Evolutionary conservation across 53 echinoderm and acorn worm species (phyloP).

Genomic region (Stichopus horrens): DNA sequence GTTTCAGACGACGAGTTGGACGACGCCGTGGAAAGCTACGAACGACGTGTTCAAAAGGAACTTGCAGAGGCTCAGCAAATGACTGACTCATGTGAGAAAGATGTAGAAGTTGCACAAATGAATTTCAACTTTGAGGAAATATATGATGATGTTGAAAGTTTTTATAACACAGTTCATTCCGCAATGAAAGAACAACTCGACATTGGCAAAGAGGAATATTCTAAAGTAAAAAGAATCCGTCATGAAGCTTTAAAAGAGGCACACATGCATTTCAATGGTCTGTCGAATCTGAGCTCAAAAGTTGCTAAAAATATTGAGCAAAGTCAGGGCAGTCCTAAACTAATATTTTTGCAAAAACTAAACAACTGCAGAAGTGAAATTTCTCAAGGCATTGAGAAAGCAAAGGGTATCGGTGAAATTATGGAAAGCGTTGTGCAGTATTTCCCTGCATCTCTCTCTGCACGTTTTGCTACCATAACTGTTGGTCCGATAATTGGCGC

Average conservation of each 20-base stretch:
- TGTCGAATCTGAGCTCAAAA: background rate
- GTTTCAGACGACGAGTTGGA: conserved; percentile 1
- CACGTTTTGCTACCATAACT: background rate
- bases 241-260: background rate
- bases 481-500: background rate
- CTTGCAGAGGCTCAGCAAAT: background rate
- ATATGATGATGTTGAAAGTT: background rate
- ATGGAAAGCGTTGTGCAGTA: background rate
- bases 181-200: background rate
- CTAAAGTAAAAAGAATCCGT: background rate
- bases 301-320: background rate
- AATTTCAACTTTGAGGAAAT: background rate
- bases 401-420: background rate
- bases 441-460: background rate
- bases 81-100: background rate
- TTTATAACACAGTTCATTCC: background rate
- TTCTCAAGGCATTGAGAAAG: background rate
- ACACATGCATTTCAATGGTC: background rate
- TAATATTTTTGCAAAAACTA: background rate
- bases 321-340: background rate
- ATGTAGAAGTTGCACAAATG: background rate
- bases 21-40: background rate
- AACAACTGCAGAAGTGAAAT: background rate
- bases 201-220: background rate
- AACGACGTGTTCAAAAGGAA: background rate